These are phyloP conservation scores for Serilophus lunatus DNA, from an alignment of 2,113 vertebrate species.

Conservation along the genomic window DNA sequence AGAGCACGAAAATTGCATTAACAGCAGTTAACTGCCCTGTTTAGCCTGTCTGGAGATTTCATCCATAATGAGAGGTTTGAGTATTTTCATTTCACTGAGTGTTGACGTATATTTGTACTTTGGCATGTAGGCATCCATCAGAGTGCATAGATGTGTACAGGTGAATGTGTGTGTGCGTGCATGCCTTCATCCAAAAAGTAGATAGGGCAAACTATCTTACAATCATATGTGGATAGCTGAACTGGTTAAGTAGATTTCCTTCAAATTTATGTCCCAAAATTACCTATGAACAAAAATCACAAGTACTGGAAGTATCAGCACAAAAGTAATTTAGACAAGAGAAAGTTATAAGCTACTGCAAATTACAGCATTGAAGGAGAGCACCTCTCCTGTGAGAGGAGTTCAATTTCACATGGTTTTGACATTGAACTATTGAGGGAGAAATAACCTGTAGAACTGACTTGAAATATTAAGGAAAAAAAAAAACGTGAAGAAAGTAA, in stretches of 20 bases:
- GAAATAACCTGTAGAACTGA: neutral
- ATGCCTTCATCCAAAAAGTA: neutral
- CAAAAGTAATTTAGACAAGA: neutral
- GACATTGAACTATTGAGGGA: neutral
- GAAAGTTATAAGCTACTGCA: neutral
- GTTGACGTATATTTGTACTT: neutral
- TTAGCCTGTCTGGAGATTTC: neutral
- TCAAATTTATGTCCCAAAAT: neutral
- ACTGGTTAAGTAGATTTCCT: neutral
- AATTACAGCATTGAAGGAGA: neutral
- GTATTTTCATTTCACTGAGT: neutral
- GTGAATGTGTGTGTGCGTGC: fast-evolving
- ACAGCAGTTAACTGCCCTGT: neutral
- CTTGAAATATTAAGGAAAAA: neutral
- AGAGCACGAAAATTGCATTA: neutral
- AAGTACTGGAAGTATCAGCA: neutral
- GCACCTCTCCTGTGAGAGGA: neutral
- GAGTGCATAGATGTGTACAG: neutral
- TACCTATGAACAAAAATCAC: neutral
- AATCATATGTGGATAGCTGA: neutral
- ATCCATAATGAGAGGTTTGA: neutral
- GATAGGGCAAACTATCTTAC: neutral
- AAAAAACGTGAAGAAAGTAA: neutral
- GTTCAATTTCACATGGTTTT: neutral
- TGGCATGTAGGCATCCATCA: fast-evolving